These are phyloP conservation scores for Solea solea DNA, from an alignment of 2,113 vertebrate genomes.

Conservation along the genomic window DNA sequence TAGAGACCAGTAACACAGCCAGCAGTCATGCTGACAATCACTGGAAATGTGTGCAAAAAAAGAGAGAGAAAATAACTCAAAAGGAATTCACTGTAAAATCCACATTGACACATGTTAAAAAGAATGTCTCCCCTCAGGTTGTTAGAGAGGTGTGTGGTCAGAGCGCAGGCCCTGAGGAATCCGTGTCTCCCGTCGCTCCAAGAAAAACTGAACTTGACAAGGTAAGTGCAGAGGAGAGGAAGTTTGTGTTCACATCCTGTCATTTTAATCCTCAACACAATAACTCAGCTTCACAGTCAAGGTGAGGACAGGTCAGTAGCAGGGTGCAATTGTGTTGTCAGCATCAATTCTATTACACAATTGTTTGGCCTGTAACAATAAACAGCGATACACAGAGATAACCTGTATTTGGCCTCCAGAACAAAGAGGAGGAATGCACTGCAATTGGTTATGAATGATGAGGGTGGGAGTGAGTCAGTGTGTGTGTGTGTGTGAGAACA, in stretches of 20 bases:
- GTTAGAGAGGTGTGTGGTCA: constrained; percentile 89
- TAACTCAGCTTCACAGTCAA: constrained; percentile 24
- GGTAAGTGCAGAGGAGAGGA: constrained; percentile 75
- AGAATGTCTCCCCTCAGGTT: constrained; percentile 78
- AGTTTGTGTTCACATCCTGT: constrained; percentile 8
- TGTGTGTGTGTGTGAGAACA: constrained; percentile 3
- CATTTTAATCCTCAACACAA: background rate
- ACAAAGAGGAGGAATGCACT: constrained; percentile 25
- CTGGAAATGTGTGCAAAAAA: background rate
- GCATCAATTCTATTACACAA: constrained; percentile 49
- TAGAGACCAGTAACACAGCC: background rate
- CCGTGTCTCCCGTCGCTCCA: constrained; percentile 84
- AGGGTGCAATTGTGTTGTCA: constrained; percentile 61
- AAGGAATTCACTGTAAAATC: background rate
- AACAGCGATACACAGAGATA: background rate
- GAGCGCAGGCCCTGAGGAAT: constrained; percentile 70
- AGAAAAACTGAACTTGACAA: constrained; percentile 92
- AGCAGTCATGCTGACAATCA: background rate
- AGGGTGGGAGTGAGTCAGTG: constrained; percentile 34
- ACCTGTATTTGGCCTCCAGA: constrained; percentile 20
- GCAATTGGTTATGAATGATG: constrained; percentile 50
- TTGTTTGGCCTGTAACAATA: background rate
- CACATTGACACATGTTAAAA: background rate
- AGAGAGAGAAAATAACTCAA: too few species aligned
- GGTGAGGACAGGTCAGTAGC: constrained; percentile 41